Conservation (phyloP, 2,888 invertebrate species). For the Ptilodon capucinus region DNA sequence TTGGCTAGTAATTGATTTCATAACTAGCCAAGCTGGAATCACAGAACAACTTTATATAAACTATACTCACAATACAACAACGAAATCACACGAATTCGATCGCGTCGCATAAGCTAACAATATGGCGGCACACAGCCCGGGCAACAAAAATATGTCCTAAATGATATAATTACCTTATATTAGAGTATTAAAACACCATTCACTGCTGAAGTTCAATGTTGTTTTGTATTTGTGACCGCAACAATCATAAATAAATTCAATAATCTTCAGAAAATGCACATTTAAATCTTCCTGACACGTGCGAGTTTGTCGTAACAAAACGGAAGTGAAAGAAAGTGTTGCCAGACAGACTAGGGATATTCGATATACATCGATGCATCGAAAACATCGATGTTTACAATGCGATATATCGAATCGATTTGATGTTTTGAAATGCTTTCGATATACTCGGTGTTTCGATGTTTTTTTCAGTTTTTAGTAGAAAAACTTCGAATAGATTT, state of each 20-base stretch:
- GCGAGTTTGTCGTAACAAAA: background rate
- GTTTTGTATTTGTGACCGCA: background rate
- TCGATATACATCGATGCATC: too few relatives aligned
- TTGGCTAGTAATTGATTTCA: too few relatives aligned
- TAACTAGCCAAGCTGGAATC: too few relatives aligned
- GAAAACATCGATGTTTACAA: too few relatives aligned
- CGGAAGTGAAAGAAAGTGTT: background rate
- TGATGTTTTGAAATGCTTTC: too few relatives aligned
- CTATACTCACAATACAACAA: constrained; percentile 7
- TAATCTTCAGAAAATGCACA: background rate
- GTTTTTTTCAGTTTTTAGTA: too few relatives aligned
- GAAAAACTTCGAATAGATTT: too few relatives aligned
- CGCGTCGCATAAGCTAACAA: constrained; percentile 29
- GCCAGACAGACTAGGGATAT: too few relatives aligned
- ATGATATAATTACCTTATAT: constrained; percentile 16
- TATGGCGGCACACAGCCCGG: constrained; percentile 28
- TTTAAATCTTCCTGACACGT: background rate
- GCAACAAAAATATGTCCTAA: background rate
- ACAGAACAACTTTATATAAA: too few relatives aligned
- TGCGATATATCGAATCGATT: too few relatives aligned
- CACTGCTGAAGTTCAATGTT: background rate
- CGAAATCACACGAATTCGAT: constrained; percentile 9
- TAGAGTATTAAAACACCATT: background rate
- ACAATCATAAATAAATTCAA: background rate
- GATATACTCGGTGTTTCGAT: too few relatives aligned